Evolutionary conservation across 1,140 invertebrate species (phyloP).

Genomic region (Laupala kohalensis): DNA sequence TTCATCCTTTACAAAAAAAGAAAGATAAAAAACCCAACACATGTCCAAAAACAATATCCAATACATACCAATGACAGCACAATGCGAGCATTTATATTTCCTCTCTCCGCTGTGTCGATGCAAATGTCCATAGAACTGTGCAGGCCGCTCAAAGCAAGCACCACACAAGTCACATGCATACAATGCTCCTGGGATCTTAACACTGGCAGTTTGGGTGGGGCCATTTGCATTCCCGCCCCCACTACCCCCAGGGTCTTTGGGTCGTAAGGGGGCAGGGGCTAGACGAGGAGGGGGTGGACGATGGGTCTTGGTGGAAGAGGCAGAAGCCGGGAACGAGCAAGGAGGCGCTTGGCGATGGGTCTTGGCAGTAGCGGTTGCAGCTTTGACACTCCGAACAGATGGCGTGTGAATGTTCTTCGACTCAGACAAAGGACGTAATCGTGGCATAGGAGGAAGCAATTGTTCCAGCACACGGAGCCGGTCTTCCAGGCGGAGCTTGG

Average conservation of each 20-base stretch:
- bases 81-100: constrained; percentile 20
- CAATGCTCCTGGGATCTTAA: no score
- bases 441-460: neutral
- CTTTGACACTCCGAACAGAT: neutral
- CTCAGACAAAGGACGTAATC: neutral
- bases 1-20: neutral
- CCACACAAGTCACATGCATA: constrained; percentile 17
- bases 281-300: neutral
- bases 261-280: no score
- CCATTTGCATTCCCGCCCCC: no score
- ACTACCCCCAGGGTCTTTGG: no score
- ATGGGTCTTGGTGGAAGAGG: neutral
- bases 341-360: no score
- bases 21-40: neutral
- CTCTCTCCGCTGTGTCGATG: constrained; percentile 23
- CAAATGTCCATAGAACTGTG: constrained; percentile 25
- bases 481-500: neutral
- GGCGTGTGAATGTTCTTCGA: neutral
- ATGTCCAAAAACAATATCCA: neutral
- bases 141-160: constrained; percentile 20
- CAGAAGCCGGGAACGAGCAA: no score
- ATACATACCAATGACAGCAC: constrained; percentile 9
- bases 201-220: neutral
- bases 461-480: neutral
- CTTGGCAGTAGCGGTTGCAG: neutral